Evolutionary conservation across 2,888 invertebrate species (phyloP).

Genomic region (Cerastoderma edule): DNA sequence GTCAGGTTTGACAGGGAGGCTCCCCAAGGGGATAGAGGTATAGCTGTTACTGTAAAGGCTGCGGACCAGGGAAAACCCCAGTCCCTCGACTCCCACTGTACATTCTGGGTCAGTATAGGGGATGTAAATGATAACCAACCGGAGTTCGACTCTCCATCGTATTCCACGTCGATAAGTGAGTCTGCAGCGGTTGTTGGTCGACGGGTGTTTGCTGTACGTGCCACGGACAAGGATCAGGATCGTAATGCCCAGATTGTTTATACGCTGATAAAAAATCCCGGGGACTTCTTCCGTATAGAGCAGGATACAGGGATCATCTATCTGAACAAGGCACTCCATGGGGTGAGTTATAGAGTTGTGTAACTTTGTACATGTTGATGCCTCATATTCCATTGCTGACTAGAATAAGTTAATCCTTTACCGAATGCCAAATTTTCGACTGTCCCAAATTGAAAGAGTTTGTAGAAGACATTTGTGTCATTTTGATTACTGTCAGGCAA

Average conservation of each 20-base stretch:
- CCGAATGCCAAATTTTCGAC: no score
- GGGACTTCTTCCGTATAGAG: slow-evolving; percentile 98
- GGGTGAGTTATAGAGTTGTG: slow-evolving; percentile 73
- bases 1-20: slow-evolving; percentile 93
- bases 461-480: no score
- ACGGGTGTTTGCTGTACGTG: slow-evolving; percentile 83
- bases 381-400: no score
- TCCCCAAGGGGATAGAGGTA: slow-evolving; percentile 69
- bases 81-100: slow-evolving; percentile 98
- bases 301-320: slow-evolving; percentile 99
- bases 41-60: slow-evolving; percentile 92
- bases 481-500: no score
- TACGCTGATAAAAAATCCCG: slow-evolving; percentile 88
- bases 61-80: slow-evolving; percentile 98
- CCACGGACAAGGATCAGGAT: slow-evolving; percentile 98
- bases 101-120: slow-evolving; percentile 87
- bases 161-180: slow-evolving; percentile 64
- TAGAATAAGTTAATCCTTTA: no score
- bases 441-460: no score
- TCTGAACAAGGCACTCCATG: slow-evolving; percentile 92
- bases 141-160: slow-evolving; percentile 76
- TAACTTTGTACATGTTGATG: no score
- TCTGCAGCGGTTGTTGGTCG: slow-evolving; percentile 61
- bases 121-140: slow-evolving; percentile 81
- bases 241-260: slow-evolving; percentile 90